Base-by-base conservation (phyloP, 2,888 invertebrate genomes). In the Linnaemya vulpina region DNA sequence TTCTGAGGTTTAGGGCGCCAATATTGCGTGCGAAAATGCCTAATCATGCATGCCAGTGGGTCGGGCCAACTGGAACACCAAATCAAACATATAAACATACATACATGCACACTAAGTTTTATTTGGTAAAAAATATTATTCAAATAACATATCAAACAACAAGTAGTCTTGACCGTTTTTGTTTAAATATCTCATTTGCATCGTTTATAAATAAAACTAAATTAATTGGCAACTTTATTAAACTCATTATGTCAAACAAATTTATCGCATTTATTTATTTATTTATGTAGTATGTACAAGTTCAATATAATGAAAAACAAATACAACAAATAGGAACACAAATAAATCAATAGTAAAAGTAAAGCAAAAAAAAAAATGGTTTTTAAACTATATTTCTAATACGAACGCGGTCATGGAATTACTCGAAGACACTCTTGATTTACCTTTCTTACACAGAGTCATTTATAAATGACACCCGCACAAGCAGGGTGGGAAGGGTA, bases 151-250 rank as follows among this genome's bases (percentile, higher is more conserved):
- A 60, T 77, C 22, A 55, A 25, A 62, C 30, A 62, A 22, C 35
- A 0, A 35, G 10, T 60, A 15, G 20, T 38, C 46, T 35, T 30
- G 20, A 1, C 20, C 8, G 0, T 63, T 53, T 10, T 53, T 63
- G 13, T 75, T 75, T 40, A 25, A 53, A n/a, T 40, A 35, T 53
- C 53, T 62, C 3, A 75, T 75, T 75, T 55, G 30, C 53, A 55
- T 30, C 53, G 53, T 63, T 75, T 75, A 20, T 55, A 60, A 49
- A 49, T 40, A 75, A 40, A 75, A 20, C 1, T 46, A 13, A 5
- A 35, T 51, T 40, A 63, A 51, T 43, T 75, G 65, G 53, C 65
- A 65, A 75, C 55, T 43, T 65, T 40, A 65, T 43, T 75, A 43
- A 55, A 65, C 65, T 75, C 17, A 53, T 63, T 75, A 65, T 75